Evolutionary conservation across 2,888 invertebrate species (phyloP).

Genomic region (Stenotaenia linearis): DNA sequence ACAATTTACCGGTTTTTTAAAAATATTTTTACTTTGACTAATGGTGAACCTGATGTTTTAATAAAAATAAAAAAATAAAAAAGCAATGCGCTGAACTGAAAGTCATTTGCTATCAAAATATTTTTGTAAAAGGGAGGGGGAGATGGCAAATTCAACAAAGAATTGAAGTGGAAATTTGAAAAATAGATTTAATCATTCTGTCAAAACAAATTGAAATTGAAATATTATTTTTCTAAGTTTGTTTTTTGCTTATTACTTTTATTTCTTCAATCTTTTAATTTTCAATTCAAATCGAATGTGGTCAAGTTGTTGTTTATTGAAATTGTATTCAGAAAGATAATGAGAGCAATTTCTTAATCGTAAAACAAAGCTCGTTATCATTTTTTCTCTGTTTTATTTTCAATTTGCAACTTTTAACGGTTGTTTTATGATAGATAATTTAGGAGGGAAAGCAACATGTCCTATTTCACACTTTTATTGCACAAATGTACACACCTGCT

Average conservation of each 20-base stretch:
- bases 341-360: neutral
- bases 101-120: constrained; percentile 7
- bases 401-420: constrained; percentile 1
- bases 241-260: neutral
- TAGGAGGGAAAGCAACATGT: neutral
- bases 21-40: no score
- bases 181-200: constrained; percentile 26
- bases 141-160: constrained; percentile 5
- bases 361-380: neutral
- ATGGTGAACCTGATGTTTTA: no score
- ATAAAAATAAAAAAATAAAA: neutral
- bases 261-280: neutral
- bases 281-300: neutral
- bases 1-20: no score
- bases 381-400: neutral
- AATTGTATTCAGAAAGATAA: neutral
- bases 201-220: constrained; percentile 20
- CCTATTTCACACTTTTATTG: neutral
- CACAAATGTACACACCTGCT: neutral
- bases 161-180: constrained; percentile 20
- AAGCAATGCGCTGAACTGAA: neutral
- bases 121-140: neutral
- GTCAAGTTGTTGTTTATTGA: no score
- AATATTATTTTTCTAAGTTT: neutral
- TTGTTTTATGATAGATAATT: neutral